Evolutionary conservation across 2,888 invertebrate species (phyloP).

Genomic region (Erannis defoliaria): DNA sequence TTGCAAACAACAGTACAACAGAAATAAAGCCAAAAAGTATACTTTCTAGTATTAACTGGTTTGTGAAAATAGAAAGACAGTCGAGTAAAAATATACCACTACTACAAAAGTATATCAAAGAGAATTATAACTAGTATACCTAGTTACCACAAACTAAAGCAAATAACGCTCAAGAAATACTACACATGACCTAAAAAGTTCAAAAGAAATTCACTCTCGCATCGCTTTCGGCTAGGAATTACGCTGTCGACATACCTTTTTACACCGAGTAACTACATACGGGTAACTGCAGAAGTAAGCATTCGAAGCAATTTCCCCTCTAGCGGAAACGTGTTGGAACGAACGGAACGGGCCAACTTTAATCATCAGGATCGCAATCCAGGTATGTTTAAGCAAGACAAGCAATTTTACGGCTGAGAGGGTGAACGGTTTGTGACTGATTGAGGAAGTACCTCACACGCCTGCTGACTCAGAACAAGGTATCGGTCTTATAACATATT

Average conservation of each 20-base stretch:
- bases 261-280: slow-evolving; percentile 5
- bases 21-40: too few species aligned
- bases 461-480: slow-evolving; percentile 5
- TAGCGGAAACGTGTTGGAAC: slow-evolving; percentile 30
- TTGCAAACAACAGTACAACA: too few species aligned
- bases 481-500: slow-evolving; percentile 1
- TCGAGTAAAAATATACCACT: too few species aligned
- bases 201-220: neutral
- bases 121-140: too few species aligned
- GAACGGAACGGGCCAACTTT: slow-evolving; percentile 31
- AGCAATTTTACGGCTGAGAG: slow-evolving; percentile 29
- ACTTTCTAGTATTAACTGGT: too few species aligned
- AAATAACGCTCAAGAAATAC: neutral
- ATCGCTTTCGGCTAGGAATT: neutral
- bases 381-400: slow-evolving; percentile 35
- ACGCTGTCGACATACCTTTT: slow-evolving; percentile 25
- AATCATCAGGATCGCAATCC: slow-evolving; percentile 37
- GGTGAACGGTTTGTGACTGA: slow-evolving; percentile 23
- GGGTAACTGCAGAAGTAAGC: slow-evolving; percentile 20
- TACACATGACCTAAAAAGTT: neutral
- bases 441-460: slow-evolving; percentile 11
- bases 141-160: too few species aligned
- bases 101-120: too few species aligned
- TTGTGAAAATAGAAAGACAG: too few species aligned
- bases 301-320: slow-evolving; percentile 35